These are phyloP conservation scores for Littorina saxatilis DNA, from an alignment of 1,140 invertebrate species.

Conservation along the genomic window DNA sequence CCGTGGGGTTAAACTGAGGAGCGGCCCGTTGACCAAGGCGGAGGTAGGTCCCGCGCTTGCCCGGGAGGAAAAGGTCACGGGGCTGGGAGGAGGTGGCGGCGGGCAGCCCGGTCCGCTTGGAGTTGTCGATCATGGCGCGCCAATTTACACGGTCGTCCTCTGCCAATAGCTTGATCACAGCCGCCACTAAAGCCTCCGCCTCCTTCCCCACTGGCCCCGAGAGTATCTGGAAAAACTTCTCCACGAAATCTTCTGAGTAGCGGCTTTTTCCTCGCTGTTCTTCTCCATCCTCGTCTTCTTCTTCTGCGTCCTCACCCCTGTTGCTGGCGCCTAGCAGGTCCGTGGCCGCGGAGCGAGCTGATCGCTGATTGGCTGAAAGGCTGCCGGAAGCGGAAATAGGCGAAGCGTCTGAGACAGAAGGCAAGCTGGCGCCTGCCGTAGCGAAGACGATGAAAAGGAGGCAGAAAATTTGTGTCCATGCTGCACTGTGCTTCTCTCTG, in stretches of 20 bases:
- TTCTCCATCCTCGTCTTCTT: neutral
- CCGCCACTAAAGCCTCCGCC: conserved; percentile 31
- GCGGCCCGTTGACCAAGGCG: conserved; percentile 8
- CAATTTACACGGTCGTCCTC: conserved; percentile 34
- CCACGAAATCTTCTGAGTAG: conserved; percentile 34
- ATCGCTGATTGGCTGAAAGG: conserved; percentile 5
- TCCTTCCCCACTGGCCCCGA: conserved; percentile 35
- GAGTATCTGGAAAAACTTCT: conserved; percentile 33
- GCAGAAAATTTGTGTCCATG: too few relatives aligned
- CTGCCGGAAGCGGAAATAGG: neutral
- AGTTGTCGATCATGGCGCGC: neutral
- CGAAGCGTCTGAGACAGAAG: neutral
- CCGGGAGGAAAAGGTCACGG: neutral
- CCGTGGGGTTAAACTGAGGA: conserved; percentile 40
- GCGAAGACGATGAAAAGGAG: too few relatives aligned
- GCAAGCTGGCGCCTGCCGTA: neutral
- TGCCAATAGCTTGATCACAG: conserved; percentile 31
- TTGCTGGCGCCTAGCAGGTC: neutral
- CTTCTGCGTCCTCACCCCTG: neutral
- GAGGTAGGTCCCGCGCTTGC: neutral
- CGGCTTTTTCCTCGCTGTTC: conserved; percentile 7
- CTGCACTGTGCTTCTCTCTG: too few relatives aligned
- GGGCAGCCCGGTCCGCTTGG: neutral
- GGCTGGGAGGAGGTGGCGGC: too few relatives aligned
- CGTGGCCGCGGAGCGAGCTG: neutral